Evolutionary conservation across 2,797 vertebrate genomes (phyloP).

Genomic region (Sphaeramia orbicularis): DNA sequence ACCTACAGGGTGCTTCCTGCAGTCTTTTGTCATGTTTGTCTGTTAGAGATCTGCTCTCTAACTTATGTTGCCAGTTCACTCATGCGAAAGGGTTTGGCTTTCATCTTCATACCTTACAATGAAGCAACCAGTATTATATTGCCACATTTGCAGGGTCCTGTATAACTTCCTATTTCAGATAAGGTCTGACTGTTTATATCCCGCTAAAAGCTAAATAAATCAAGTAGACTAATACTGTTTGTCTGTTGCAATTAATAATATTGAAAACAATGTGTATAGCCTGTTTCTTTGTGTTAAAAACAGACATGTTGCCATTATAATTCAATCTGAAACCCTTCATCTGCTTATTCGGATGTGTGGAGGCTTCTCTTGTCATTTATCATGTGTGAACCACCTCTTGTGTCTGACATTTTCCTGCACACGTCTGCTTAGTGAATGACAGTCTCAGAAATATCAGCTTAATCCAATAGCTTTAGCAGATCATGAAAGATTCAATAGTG

Average conservation of each 20-base stretch:
- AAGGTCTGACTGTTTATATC: slow-evolving; percentile 33
- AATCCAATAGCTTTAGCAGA: slow-evolving; percentile 48
- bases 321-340: slow-evolving; percentile 17
- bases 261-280: slow-evolving; percentile 11
- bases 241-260: slow-evolving; percentile 28
- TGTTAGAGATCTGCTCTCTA: slow-evolving; percentile 20
- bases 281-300: slow-evolving; percentile 5
- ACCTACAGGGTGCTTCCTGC: slow-evolving; percentile 50
- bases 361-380: slow-evolving; percentile 47
- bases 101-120: slow-evolving; percentile 28
- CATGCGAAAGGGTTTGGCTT: slow-evolving; percentile 26
- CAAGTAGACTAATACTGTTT: slow-evolving; percentile 9
- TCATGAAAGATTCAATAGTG: slow-evolving; percentile 52
- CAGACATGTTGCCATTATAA: slow-evolving; percentile 17
- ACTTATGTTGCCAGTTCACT: slow-evolving; percentile 32
- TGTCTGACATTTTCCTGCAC: slow-evolving; percentile 55
- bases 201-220: slow-evolving; percentile 15
- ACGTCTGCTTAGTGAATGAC: slow-evolving; percentile 38
- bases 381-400: slow-evolving; percentile 22
- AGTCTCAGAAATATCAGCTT: slow-evolving; percentile 55
- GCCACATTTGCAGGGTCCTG: slow-evolving; percentile 8
- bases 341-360: slow-evolving; percentile 19
- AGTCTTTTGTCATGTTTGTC: slow-evolving; percentile 56
- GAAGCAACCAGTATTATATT: slow-evolving; percentile 15
- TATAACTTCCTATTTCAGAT: background rate